Percentiles rank a stretch among this genome's conserved stretches.
These are phyloP conservation scores for Drosophila limbata DNA, from an alignment of 2,888 invertebrate species.

Conservation along the genomic window DNA sequence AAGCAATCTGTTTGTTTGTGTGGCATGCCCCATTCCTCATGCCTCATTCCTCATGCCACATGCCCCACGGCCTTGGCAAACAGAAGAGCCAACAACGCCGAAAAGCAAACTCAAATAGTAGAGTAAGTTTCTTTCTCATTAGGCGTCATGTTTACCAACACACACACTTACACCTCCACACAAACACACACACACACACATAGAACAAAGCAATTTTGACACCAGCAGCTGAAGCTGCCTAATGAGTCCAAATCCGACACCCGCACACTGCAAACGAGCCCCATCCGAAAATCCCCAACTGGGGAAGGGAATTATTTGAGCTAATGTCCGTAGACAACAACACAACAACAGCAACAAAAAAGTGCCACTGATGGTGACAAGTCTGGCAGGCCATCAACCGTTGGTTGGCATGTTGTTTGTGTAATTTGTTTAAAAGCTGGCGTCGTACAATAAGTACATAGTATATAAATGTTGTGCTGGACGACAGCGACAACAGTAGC, in stretches of 20 bases:
- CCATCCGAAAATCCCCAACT: not conserved
- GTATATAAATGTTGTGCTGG: conserved; percentile 48
- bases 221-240: conserved; percentile 71
- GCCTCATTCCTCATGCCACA: not conserved
- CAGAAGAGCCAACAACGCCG: conserved; percentile 26
- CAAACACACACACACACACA: conserved; percentile 25
- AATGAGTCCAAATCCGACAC: conserved; percentile 75
- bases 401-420: conserved; percentile 46
- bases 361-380: conserved; percentile 13
- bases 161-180: conserved; percentile 37
- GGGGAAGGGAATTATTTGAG: conserved; percentile 28
- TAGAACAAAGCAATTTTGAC: conserved; percentile 60
- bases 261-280: conserved; percentile 47
- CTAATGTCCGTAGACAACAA: conserved; percentile 47
- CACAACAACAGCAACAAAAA: conserved; percentile 12
- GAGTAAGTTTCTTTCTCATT: conserved; percentile 78
- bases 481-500: conserved; percentile 26
- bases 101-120: conserved; percentile 69
- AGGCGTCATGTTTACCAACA: conserved; percentile 69
- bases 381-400: conserved; percentile 21
- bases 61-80: conserved; percentile 26
- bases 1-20: conserved; percentile 32
- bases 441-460: conserved; percentile 46
- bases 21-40: not conserved
- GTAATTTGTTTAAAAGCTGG: conserved; percentile 73